Conservation (phyloP, 2,888 invertebrate species). For the Dicyrtoma fusca region DNA sequence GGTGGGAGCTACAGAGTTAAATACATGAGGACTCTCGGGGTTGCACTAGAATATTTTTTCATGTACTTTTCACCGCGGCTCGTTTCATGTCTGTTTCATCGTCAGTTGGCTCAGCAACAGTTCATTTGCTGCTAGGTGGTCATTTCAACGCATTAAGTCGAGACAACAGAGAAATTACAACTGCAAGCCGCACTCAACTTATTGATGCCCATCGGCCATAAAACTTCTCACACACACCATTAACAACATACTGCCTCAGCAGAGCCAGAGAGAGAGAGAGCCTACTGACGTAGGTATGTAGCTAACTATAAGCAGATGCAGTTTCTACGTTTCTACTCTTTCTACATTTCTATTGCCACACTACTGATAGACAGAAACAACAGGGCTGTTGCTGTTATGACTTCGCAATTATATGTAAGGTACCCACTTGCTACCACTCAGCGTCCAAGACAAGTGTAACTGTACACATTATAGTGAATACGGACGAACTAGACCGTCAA, state of each 20-base stretch:
- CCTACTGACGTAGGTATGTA: too few species aligned
- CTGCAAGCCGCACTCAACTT: slow-evolving; percentile 41
- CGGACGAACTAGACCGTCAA: too few species aligned
- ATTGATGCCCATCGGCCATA: slow-evolving; percentile 47
- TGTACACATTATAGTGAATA: too few species aligned
- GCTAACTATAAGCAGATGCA: too few species aligned
- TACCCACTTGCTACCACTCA: too few species aligned
- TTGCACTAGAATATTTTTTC: slow-evolving; percentile 29
- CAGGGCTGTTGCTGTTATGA: too few species aligned
- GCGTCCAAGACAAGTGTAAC: too few species aligned
- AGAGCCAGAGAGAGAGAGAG: too few species aligned
- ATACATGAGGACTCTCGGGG: not conserved
- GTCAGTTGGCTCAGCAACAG: slow-evolving; percentile 46
- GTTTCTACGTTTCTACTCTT: too few species aligned
- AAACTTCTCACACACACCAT: slow-evolving; percentile 26
- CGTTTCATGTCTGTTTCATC: slow-evolving; percentile 48
- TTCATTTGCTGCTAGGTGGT: slow-evolving; percentile 54
- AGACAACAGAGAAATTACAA: slow-evolving; percentile 50
- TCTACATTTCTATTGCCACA: too few species aligned
- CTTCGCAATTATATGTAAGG: too few species aligned
- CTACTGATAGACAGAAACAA: too few species aligned
- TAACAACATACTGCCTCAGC: slow-evolving; percentile 9
- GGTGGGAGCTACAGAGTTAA: slow-evolving; percentile 1
- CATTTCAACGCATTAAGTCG: slow-evolving; percentile 54
- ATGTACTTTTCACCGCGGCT: slow-evolving; percentile 41